Base-by-base conservation (phyloP, 37 sponge, comb jelly and placozoan genomes). In the Axinella damicornis region DNA sequence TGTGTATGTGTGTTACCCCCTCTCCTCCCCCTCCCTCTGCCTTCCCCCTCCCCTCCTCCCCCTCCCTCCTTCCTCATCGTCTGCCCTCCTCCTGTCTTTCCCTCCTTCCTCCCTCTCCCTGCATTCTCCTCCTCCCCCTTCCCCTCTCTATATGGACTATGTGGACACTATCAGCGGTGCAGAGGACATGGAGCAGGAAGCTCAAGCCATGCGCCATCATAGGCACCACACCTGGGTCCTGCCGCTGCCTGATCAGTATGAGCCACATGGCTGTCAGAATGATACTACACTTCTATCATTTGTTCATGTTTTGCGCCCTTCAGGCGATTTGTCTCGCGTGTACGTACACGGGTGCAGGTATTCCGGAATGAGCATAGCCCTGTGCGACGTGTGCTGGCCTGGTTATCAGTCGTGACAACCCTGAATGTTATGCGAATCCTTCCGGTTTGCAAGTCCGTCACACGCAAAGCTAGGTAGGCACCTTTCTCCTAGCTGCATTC, bases 81-180 rank as follows among this genome's bases (percentile, higher is more conserved):
- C 18, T 19, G 18, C 58, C 58, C 19, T 19, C 58, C 58, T 19
- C 19, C 58, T 19, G 18, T 20, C 19, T 19, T 20, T 19, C 58
- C 16, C 18, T 19, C 58, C 16, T n/a, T n/a, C n/a, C n/a, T n/a
- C n/a, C n/a, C n/a, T n/a, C n/a, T n/a, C n/a, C n/a, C n/a, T n/a
- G n/a, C n/a, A n/a, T n/a, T n/a, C n/a, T n/a, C n/a, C n/a, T n/a
- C n/a, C n/a, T n/a, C n/a, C n/a, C n/a, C n/a, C 58, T 57, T 19
- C 58, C 58, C 39, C 9, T 83, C 2, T 79, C 11, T 65, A 92
- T 90, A 95, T 95, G 83, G 66, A 89, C 30, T 81, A 95, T 75
- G 81, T 80, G 13, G 93, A 91, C 30, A 89, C 53, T 61, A 89
- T 95, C 25, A 92, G 80, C 79, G 90, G 79, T 12, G 63, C 77